A percentile compares a stretch with the other conserved stretches of the same genome.
Evolutionary conservation across 23 tunicate genomes (phyloP).

Genomic region (Styela plicata): DNA sequence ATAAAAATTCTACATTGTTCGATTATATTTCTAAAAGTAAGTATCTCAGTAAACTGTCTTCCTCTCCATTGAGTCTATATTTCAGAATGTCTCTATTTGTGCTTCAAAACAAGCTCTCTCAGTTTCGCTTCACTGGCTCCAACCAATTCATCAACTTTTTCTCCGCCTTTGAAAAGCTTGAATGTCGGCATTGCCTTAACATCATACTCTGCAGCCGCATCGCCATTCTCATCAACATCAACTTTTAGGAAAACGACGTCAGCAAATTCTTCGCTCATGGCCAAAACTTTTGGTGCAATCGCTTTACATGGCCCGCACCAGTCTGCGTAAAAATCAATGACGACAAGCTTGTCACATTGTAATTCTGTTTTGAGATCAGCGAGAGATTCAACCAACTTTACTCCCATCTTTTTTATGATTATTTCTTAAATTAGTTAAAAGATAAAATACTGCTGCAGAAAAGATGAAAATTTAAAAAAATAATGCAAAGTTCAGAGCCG

Average conservation of each 20-base stretch:
- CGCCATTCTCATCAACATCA: conserved; percentile 24
- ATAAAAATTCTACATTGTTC: too few relatives aligned
- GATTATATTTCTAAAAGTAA: too few relatives aligned
- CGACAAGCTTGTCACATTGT: conserved; percentile 20
- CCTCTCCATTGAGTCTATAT: too few relatives aligned
- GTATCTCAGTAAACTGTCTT: too few relatives aligned
- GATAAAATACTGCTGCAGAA: too few relatives aligned
- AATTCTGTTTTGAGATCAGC: too few relatives aligned
- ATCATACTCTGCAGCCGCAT: background rate
- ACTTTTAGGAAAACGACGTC: conserved; percentile 23
- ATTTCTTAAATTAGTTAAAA: too few relatives aligned
- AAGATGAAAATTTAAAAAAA: too few relatives aligned
- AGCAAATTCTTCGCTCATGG: background rate
- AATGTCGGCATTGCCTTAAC: conserved; percentile 33
- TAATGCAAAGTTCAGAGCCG: too few relatives aligned
- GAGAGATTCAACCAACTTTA: too few relatives aligned
- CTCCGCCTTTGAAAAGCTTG: conserved; percentile 14
- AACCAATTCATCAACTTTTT: conserved; percentile 25
- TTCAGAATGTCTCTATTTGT: background rate
- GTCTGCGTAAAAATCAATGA: conserved; percentile 31
- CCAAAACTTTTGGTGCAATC: conserved; percentile 32
- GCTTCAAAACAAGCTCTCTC: background rate
- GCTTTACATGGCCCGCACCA: conserved; percentile 46
- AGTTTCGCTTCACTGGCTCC: conserved; percentile 24
- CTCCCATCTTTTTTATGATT: too few relatives aligned